Conservation (phyloP, 2,113 vertebrate species). For the Plestiodon gilberti region DNA sequence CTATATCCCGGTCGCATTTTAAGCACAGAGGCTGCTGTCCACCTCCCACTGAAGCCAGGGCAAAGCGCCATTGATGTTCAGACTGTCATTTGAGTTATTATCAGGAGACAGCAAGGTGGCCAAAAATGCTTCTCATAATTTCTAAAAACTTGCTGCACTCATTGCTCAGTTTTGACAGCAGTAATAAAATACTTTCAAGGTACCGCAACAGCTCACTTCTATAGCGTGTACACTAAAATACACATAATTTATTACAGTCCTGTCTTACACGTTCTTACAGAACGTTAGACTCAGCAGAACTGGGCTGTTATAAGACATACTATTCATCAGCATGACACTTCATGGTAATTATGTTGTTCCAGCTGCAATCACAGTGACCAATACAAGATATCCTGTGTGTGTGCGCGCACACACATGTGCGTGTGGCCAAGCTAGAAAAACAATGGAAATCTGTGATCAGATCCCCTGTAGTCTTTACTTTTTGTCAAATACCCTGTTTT, state of each 20-base stretch:
- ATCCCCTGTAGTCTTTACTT: too few species aligned
- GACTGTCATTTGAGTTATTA: neutral
- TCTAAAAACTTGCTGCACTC: neutral
- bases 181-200: slow-evolving; percentile 29
- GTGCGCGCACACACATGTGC: too few species aligned
- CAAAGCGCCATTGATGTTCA: neutral
- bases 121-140: slow-evolving; percentile 13
- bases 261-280: slow-evolving; percentile 59
- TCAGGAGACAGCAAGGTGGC: neutral
- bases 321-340: slow-evolving; percentile 59
- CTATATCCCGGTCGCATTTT: neutral
- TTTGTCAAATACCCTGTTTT: too few species aligned
- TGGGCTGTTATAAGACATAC: slow-evolving; percentile 36
- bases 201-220: slow-evolving; percentile 22
- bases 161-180: slow-evolving; percentile 21
- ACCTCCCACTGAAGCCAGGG: neutral
- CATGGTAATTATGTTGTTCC: slow-evolving; percentile 54
- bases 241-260: slow-evolving; percentile 58
- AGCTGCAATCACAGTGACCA: slow-evolving; percentile 55
- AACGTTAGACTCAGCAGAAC: slow-evolving; percentile 54
- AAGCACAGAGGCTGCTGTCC: neutral
- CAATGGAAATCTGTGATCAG: too few species aligned
- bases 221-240: slow-evolving; percentile 23
- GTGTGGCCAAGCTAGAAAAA: neutral
- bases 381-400: slow-evolving; percentile 32